Percentiles rank a stretch among this genome's conserved stretches.
phyloP scores from a whole-genome alignment of 2,888 invertebrate genomes.

The Keiferia lycopersicella region DNA sequence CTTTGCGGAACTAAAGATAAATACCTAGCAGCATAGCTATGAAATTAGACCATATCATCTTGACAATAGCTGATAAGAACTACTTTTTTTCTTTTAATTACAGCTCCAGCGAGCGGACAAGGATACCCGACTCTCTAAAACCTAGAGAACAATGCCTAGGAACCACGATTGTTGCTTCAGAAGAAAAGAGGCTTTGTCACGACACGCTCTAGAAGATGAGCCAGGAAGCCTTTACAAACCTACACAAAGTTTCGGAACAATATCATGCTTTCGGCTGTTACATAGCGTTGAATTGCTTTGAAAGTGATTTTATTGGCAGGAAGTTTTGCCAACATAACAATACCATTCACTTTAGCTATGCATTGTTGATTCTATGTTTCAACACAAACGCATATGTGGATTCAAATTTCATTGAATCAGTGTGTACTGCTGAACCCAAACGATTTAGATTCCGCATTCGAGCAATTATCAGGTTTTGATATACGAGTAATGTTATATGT shows the following conservation, averaged over 20 bases:
- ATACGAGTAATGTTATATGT: too few species aligned
- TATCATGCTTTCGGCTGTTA: slow-evolving; percentile 4
- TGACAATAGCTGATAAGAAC: background rate
- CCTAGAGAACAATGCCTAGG: slow-evolving; percentile 62
- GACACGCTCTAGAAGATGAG: slow-evolving; percentile 49
- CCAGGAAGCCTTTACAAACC: slow-evolving; percentile 35
- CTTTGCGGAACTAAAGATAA: too few species aligned
- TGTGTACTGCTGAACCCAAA: background rate
- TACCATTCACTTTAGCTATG: slow-evolving; percentile 31
- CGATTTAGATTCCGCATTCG: background rate
- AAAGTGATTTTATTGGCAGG: slow-evolving; percentile 39
- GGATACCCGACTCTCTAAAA: slow-evolving; percentile 39
- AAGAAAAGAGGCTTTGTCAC: slow-evolving; percentile 65
- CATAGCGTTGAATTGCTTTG: slow-evolving; percentile 14
- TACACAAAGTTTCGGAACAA: slow-evolving; percentile 16
- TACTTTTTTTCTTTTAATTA: slow-evolving; percentile 48
- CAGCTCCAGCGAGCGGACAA: slow-evolving; percentile 39
- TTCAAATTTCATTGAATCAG: slow-evolving; percentile 37
- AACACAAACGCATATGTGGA: slow-evolving; percentile 36
- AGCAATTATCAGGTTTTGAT: too few species aligned
- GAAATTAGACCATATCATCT: background rate
- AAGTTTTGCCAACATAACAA: slow-evolving; percentile 44
- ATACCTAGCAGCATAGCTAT: background rate
- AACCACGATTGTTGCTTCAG: slow-evolving; percentile 56
- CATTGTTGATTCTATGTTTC: slow-evolving; percentile 31